Percentiles rank a stretch among this genome's conserved stretches.
Evolutionary conservation across 2,797 vertebrate species (phyloP).

Genomic region (Ara ararauna): DNA sequence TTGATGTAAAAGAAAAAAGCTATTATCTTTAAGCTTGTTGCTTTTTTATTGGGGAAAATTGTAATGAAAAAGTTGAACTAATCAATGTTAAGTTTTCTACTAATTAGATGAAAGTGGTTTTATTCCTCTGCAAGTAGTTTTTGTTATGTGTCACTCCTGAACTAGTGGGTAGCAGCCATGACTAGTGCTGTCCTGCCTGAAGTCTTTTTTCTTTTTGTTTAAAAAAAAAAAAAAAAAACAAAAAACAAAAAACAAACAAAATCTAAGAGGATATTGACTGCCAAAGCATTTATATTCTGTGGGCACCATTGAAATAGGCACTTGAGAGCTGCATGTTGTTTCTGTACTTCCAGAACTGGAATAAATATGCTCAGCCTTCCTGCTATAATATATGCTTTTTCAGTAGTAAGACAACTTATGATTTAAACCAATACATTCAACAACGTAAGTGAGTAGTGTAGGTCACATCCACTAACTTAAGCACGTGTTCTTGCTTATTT

Average conservation of each 20-base stretch:
- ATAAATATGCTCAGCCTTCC: not conserved
- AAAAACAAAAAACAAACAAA: too few relatives aligned
- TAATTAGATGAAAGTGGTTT: constrained; percentile 1
- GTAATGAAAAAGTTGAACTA: constrained; percentile 17
- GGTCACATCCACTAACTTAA: not conserved
- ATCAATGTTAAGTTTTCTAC: not conserved
- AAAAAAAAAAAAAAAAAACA: not conserved
- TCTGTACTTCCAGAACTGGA: not conserved
- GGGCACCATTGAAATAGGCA: not conserved
- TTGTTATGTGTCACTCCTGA: not conserved
- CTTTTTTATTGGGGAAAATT: not conserved
- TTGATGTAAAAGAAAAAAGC: not conserved
- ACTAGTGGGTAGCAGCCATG: not conserved
- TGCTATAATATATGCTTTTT: not conserved
- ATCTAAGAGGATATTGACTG: not conserved
- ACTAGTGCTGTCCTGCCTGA: not conserved
- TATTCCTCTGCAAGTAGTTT: not conserved
- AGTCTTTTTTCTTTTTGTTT: not conserved
- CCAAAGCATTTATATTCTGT: not conserved
- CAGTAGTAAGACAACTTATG: not conserved
- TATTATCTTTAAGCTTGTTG: not conserved
- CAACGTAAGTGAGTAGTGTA: not conserved
- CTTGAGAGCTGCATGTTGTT: not conserved
- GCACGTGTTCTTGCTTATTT: not conserved
- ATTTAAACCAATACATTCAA: not conserved